Base-by-base conservation (phyloP, 2,888 invertebrate genomes). In the Synergus umbraculus region DNA sequence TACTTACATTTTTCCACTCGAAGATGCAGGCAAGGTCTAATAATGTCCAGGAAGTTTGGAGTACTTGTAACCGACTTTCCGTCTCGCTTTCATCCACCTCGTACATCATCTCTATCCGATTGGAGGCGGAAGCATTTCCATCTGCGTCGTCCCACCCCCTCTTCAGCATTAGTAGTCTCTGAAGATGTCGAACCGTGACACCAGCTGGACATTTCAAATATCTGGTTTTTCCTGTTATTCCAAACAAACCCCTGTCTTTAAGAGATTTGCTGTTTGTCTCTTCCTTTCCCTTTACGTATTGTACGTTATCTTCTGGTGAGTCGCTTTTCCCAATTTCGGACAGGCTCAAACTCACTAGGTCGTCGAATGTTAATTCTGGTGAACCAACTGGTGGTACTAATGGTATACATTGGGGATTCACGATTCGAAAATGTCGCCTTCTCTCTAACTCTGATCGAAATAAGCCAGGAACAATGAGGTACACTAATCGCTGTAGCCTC, bases 11-110 rank as follows among this genome's bases (percentile, higher is more conserved):
- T 92, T 97, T 97, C 98, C 98, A 98, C 79, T 97, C 96, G 91
- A 98, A 98, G 87, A 98, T 98, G 91, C 98, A 98, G 1, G 98
- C 98, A 77, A 98, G 95, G 90, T 98, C 98, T 95, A 98, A 96
- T 79, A 98, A 93, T 9, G 98, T 98, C 91, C 90, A 91, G 0
- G 88, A 88, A 0, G 85, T 85, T 76, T 90, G 85, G 41, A 91
- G 85, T 0, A 80, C 15, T 66, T 85, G 85, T 77, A 86, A 63
- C 29, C 65, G 80, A 64, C 60, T 82, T 43, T 79, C 82, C n/a
- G 81, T 46, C 9, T 83, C 83, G 54, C 67, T 78, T 37, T 73
- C 73, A 73, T 73, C 73, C 60, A 78, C 83, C 81, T 89, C 87
- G 79, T 86, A 89, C 76, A 90, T 79, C 79, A 91, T 88, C 79